Evolutionary conservation across 2,888 invertebrate genomes (phyloP), one percentile per base, ranked within the genome.

Genomic region (Mylabris sibirica): DNA sequence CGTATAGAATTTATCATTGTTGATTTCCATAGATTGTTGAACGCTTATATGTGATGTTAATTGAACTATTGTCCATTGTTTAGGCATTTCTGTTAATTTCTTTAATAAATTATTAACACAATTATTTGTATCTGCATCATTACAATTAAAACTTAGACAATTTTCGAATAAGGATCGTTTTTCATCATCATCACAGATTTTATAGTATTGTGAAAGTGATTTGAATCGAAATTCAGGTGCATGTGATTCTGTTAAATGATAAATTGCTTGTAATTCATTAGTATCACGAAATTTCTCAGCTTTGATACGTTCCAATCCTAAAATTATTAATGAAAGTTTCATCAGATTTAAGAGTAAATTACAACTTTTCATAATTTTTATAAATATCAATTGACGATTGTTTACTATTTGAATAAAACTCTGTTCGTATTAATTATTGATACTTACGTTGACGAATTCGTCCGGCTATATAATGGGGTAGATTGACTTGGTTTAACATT

Each of bases 21-120:
- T 71, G 24, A 78, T 63, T 66, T 80, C 77, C 17, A 77, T 67
- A 65, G 74, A 71, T 67, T 82, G 80, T 66, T 76, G 44, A 22
- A 74, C 62, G 73, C 77, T 80, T 72, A 74, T 78, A 9, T 77
- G 72, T 0, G 88, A 86, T 8, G 89, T 89, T 68, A 90, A 70
- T 77, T 90, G 90, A 63, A 90, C 79, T 63, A 90, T 75, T 0
- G 89, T 89, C 90, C 90, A 90, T 84, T 90, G 90, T 89, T 81
- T 77, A 2, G 84, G 84, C 79, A 84, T 76, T 73, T 84, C 81
- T 63, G 75, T 64, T 17, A 84, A 41, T 73, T 78, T 77, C 20
- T 75, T 64, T 30, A 82, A 69, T 75, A 84, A 76, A 11, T 69
- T 59, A 63, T 74, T 57, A n/a, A 82, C 72, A 62, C n/a, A n/a